Conservation (phyloP, 2,888 invertebrate species). For the Rhagium mordax region DNA sequence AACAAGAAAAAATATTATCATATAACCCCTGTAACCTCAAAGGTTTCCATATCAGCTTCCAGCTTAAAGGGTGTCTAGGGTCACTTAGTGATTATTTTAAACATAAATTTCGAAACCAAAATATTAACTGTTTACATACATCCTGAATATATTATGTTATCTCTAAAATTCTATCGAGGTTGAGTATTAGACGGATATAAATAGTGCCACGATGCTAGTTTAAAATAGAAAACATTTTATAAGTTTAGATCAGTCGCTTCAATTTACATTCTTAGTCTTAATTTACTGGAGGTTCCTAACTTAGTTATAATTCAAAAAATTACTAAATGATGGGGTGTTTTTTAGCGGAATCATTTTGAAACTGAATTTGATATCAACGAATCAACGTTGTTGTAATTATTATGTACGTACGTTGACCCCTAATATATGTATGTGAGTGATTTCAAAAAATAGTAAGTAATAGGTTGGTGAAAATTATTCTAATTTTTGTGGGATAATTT, state of each 20-base stretch:
- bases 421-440: too few relatives aligned
- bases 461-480: too few relatives aligned
- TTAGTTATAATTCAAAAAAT: too few relatives aligned
- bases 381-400: too few relatives aligned
- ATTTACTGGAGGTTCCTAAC: too few relatives aligned
- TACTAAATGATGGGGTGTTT: too few relatives aligned
- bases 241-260: background rate
- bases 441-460: too few relatives aligned
- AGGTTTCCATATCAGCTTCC: constrained; percentile 4
- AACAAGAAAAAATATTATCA: background rate
- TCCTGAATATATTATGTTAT: background rate
- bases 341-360: too few relatives aligned
- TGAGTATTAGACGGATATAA: background rate
- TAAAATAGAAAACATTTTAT: background rate
- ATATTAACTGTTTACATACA: constrained; percentile 11
- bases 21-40: background rate
- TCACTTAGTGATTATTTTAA: constrained; percentile 1
- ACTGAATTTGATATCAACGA: too few relatives aligned
- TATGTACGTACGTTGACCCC: too few relatives aligned
- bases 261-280: background rate
- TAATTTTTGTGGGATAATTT: too few relatives aligned
- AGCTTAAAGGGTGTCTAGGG: background rate
- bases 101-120: constrained; percentile 9
- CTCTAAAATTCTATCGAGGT: constrained; percentile 1
- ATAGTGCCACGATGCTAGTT: background rate